phyloP scores from a whole-genome alignment of 2,888 invertebrate species.

The Coelinius sp. region DNA sequence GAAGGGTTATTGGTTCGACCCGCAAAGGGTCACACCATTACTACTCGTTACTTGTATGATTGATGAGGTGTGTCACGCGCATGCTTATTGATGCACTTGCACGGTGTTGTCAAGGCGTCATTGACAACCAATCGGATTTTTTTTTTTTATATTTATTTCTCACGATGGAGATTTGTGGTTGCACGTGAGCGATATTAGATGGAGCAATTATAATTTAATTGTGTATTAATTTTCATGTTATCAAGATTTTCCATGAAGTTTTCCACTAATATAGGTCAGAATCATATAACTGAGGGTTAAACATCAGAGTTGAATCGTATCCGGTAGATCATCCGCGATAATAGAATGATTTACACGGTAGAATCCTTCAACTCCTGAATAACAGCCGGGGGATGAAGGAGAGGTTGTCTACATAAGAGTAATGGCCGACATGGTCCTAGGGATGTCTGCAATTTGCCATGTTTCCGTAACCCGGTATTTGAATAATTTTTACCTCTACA shows the following conservation, averaged over 20 bases:
- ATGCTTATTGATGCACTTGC: too few relatives aligned
- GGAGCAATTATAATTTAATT: constrained; percentile 11
- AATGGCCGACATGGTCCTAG: constrained; percentile 51
- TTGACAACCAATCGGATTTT: too few relatives aligned
- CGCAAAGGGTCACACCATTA: too few relatives aligned
- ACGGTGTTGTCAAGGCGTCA: too few relatives aligned
- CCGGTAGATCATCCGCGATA: constrained; percentile 16
- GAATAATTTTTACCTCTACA: constrained; percentile 49
- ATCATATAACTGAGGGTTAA: too few relatives aligned
- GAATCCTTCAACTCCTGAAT: constrained; percentile 26
- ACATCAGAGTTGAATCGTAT: too few relatives aligned
- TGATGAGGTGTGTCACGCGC: too few relatives aligned
- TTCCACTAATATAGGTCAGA: too few relatives aligned
- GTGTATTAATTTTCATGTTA: not conserved
- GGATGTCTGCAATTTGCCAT: constrained; percentile 54
- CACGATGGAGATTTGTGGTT: constrained; percentile 9
- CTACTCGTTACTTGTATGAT: too few relatives aligned
- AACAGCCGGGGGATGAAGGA: not conserved
- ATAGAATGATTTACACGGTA: constrained; percentile 33
- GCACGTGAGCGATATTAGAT: constrained; percentile 7
- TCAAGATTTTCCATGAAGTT: too few relatives aligned
- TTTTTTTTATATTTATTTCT: constrained; percentile 15
- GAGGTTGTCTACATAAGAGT: constrained; percentile 43
- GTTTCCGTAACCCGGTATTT: constrained; percentile 51
- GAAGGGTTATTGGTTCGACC: too few relatives aligned